Percentiles rank a stretch among this genome's conserved stretches.
These are phyloP conservation scores for Pseudopleuronectes americanus DNA, from an alignment of 2,797 vertebrate genomes.

Conservation along the genomic window DNA sequence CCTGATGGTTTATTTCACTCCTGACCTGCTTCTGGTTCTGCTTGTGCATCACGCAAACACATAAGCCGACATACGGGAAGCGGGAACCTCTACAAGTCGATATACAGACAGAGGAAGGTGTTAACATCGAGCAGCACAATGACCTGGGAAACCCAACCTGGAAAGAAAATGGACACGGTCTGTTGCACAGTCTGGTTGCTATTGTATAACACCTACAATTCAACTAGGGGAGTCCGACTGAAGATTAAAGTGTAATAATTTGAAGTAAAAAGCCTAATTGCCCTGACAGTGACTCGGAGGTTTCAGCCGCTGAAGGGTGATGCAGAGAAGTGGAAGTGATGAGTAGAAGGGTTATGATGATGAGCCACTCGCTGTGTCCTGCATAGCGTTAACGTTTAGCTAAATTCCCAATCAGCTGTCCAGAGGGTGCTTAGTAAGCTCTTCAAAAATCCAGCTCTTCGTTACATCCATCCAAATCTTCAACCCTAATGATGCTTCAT, in stretches of 20 bases:
- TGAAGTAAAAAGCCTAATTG: background rate
- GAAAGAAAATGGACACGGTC: background rate
- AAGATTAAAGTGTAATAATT: constrained; percentile 1
- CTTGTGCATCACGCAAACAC: constrained; percentile 43
- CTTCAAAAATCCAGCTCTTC: background rate
- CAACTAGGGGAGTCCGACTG: background rate
- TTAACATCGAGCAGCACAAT: constrained; percentile 17
- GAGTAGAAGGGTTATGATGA: background rate
- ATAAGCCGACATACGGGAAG: constrained; percentile 10
- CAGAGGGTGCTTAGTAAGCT: background rate
- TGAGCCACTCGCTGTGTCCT: background rate
- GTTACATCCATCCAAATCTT: constrained; percentile 2
- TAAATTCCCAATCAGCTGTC: constrained; percentile 1
- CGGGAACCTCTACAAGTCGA: background rate
- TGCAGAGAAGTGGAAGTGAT: constrained; percentile 7
- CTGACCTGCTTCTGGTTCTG: constrained; percentile 69
- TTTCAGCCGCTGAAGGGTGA: background rate
- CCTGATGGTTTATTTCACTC: constrained; percentile 65
- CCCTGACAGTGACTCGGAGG: background rate
- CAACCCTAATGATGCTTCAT: background rate
- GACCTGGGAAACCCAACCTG: background rate
- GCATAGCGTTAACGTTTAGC: background rate
- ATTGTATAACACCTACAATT: constrained; percentile 1
- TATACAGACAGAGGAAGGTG: background rate
- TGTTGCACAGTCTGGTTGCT: background rate